Percentiles rank a stretch among this genome's conserved stretches.
phyloP scores from a whole-genome alignment of 2,797 vertebrate species.

The Tapera naevia region DNA sequence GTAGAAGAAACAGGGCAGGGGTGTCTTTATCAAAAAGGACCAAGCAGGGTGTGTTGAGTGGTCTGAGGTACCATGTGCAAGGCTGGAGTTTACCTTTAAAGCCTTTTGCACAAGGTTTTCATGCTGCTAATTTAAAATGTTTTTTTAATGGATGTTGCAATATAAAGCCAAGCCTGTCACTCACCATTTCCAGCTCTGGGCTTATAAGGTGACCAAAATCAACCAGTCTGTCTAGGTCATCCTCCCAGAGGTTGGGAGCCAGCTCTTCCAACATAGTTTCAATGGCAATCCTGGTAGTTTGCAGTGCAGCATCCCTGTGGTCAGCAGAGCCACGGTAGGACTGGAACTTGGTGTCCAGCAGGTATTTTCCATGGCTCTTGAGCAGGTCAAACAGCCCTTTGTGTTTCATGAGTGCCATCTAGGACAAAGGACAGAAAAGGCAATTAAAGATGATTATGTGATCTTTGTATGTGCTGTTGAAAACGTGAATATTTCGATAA shows the following conservation, averaged over 20 bases:
- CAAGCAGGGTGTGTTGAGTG: background rate
- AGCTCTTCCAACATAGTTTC: slow-evolving; percentile 86
- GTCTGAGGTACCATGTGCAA: background rate
- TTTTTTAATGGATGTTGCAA: background rate
- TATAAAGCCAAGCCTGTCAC: background rate
- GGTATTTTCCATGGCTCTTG: slow-evolving; percentile 74
- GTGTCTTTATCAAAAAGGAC: background rate
- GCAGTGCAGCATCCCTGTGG: slow-evolving; percentile 62
- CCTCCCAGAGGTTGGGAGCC: slow-evolving; percentile 87
- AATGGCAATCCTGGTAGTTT: slow-evolving; percentile 80
- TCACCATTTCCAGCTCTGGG: slow-evolving; percentile 86
- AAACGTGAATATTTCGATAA: background rate
- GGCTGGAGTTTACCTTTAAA: background rate
- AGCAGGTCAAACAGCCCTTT: slow-evolving; percentile 82
- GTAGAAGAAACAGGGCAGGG: accelerated
- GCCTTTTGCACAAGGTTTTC: background rate
- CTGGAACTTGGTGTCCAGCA: slow-evolving; percentile 85
- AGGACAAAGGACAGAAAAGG: background rate
- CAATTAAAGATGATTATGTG: background rate
- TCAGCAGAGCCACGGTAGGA: slow-evolving; percentile 16
- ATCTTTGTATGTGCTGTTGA: background rate
- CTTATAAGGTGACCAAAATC: slow-evolving; percentile 87
- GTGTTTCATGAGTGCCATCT: slow-evolving; percentile 90
- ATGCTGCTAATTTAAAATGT: no score
- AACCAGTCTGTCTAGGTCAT: slow-evolving; percentile 83